phyloP scores from a whole-genome alignment of 2,888 invertebrate species.

The Nineta flava region DNA sequence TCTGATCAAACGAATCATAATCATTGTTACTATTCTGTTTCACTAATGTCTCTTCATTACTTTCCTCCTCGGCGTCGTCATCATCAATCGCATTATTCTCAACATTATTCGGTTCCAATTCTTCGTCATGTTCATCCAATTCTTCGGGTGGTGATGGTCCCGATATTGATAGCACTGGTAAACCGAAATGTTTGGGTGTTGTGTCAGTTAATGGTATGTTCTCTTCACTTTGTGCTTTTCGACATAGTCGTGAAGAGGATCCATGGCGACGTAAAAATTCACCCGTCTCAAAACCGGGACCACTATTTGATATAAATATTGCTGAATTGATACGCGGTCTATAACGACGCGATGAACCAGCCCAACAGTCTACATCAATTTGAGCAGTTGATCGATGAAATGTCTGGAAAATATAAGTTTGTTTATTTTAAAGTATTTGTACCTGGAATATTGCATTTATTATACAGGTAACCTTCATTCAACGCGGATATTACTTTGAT shows the following conservation, averaged over 20 bases:
- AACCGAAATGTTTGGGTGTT: conserved; percentile 40
- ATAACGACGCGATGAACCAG: conserved; percentile 38
- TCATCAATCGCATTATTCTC: too few species aligned
- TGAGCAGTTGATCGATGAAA: conserved; percentile 46
- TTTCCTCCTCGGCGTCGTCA: too few species aligned
- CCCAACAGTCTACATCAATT: conserved; percentile 26
- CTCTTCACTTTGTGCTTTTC: conserved; percentile 63
- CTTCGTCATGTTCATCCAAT: conserved; percentile 34
- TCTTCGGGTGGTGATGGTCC: conserved; percentile 68
- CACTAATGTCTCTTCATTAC: too few species aligned
- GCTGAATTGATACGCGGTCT: conserved; percentile 73
- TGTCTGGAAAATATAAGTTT: conserved; percentile 34
- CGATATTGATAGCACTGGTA: conserved; percentile 63
- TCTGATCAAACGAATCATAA: too few species aligned
- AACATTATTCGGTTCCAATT: conserved; percentile 31
- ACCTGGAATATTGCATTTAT: neutral
- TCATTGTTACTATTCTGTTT: too few species aligned
- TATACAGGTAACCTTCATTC: too few species aligned
- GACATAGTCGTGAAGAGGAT: conserved; percentile 61
- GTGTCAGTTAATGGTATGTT: conserved; percentile 41
- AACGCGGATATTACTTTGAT: too few species aligned
- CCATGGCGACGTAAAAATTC: conserved; percentile 67
- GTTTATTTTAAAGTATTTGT: neutral
- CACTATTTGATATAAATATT: conserved; percentile 64
- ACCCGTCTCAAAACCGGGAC: conserved; percentile 59